Base-by-base conservation (phyloP, 2,113 vertebrate species). In the Rhinolophus ferrumequinum region DNA sequence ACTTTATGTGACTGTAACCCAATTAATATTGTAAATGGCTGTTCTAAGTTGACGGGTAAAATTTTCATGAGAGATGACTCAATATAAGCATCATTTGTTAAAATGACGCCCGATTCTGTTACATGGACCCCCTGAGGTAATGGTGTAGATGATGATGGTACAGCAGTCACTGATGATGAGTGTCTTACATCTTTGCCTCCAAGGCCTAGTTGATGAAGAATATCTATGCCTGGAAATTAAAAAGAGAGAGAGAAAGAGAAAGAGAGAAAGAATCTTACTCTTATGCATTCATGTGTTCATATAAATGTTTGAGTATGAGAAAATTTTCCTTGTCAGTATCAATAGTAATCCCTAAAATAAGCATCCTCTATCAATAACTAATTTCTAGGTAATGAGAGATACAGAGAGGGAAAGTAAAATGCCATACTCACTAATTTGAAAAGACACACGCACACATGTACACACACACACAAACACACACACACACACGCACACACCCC, bases 121-220 rank as follows among this genome's bases (percentile, higher is more conserved):
- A 98, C 95, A 62, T 90, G 98, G 97, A 98, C 70, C n/a, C 98
- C 98, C 89, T 94, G 98, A 98, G 98, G 97, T 96, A 99, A 97
- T 75, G 98, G 97, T 97, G 97, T 80, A 92, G 98, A 96, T 41
- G 98, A 26, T 14, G 97, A 97, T 47, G 98, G 97, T 79, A 66
- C 93, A 50, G 98, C 62, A 8, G 96, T 97, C 97, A 97, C 98
- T 95, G 98, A 93, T 90, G 99, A 96, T 67, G 97, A 88, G 50
- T 97, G 95, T 93, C 97, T 97, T 96, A 98, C 98, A 96, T 98
- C 98, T 98, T 96, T 98, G 98, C 98, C 98, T 96, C 98, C 98
- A 91, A 99, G 98, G 96, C 99, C 99, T 98, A 99, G 98, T 76
- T 97, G 99, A 97, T 99, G 99, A 97, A 99, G 99, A 97, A 99